Base-by-base conservation (phyloP, 2,113 vertebrate genomes). In the Myrmecobius fasciatus region DNA sequence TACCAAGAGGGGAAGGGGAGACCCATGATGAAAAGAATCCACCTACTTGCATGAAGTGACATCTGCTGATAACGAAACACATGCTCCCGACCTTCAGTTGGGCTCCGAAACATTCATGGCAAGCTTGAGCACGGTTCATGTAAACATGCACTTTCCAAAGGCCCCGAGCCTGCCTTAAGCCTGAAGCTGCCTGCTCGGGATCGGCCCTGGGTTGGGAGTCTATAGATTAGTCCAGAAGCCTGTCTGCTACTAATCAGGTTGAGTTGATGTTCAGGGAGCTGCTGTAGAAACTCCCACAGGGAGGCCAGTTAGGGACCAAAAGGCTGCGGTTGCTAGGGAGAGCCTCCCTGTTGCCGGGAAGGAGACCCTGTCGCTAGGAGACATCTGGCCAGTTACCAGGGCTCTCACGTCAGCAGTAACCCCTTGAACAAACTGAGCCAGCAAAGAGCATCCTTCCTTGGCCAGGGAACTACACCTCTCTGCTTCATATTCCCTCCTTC, bases 251-350 rank as follows among this genome's bases (percentile, higher is more conserved):
- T 95, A 91, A 96, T 92, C 95, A 88, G 95, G 94, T 94, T 25
- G 46, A 92, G n/a, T 25, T 92, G 51, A 89, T 25, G 54, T 49
- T 48, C 91, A 25, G 90, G 53, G 91, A 67, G 89, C 94, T 53
- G 94, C 91, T 53, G 92, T 51, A 67, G 92, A 94, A 93, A 83
- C 0, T 0, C 83, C 93, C 53, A 91, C 8, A 93, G 95, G 97
- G 97, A 97, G 97, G 90, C 54, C 94, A 98, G 98, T 98, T 96
- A 92, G 95, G 97, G 49, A 94, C 97, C 97, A 43, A 95, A 95
- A 96, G 91, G 92, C 91, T 22, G 94, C 0, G 0, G 99, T 99
- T 98, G 98, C 98, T 94, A 98, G 67, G 97, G 96, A 98, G 98
- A 98, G 98, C 98, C 0, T 43, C 93, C 91, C 96, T 22, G 97